Percentiles rank a stretch among this genome's conserved stretches.
phyloP scores from a whole-genome alignment of 1,140 invertebrate species.

The Hylaeus anthracinus region DNA sequence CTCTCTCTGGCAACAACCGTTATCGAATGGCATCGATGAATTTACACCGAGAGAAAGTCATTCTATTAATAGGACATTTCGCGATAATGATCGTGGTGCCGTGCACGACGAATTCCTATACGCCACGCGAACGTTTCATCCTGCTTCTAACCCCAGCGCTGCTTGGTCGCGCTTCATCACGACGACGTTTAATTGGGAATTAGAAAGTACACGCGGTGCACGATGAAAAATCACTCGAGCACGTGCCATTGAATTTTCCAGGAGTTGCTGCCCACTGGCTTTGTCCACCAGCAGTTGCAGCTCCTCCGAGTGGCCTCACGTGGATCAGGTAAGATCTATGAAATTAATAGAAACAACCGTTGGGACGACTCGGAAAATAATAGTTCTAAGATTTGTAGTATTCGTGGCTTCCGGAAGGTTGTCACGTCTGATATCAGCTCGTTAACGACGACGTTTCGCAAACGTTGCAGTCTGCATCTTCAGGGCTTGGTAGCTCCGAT shows the following conservation, averaged over 20 bases:
- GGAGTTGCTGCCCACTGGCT: slow-evolving; percentile 75
- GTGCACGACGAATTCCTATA: slow-evolving; percentile 48
- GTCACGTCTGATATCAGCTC: too few relatives aligned
- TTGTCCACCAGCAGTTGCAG: slow-evolving; percentile 73
- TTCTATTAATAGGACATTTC: slow-evolving; percentile 61
- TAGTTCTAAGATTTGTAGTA: too few relatives aligned
- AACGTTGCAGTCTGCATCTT: too few relatives aligned
- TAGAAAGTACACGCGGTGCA: slow-evolving; percentile 16
- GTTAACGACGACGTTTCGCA: too few relatives aligned
- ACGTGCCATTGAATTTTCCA: slow-evolving; percentile 59
- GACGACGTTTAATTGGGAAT: slow-evolving; percentile 47
- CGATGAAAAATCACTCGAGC: slow-evolving; percentile 8
- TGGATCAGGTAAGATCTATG: slow-evolving; percentile 72
- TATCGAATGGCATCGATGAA: slow-evolving; percentile 56
- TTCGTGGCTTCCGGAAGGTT: too few relatives aligned
- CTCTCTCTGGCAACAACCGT: slow-evolving; percentile 15
- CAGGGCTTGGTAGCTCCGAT: too few relatives aligned
- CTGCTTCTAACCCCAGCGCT: slow-evolving; percentile 21
- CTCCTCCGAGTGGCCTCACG: slow-evolving; percentile 74
- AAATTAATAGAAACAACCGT: too few relatives aligned
- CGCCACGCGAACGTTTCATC: slow-evolving; percentile 35
- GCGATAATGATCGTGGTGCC: slow-evolving; percentile 53
- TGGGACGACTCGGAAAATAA: too few relatives aligned
- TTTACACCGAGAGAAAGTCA: slow-evolving; percentile 62
- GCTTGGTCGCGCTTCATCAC: slow-evolving; percentile 9